Evolutionary conservation across 2,113 vertebrate species (phyloP).

Genomic region (Coryphaenoides rupestris): DNA sequence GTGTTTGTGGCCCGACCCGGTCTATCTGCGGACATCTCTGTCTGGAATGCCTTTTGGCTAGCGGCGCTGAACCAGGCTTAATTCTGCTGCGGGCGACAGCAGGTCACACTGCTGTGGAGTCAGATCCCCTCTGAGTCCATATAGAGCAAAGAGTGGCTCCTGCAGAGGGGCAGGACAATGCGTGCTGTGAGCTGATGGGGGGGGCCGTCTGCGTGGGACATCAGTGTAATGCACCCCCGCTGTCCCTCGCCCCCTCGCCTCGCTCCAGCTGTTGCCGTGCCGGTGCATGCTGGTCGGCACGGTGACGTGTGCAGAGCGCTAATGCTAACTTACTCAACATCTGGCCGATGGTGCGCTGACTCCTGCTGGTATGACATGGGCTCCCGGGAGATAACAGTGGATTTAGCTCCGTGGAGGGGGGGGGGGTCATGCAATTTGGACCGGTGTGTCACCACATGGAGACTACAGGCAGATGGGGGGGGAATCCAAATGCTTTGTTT

Average conservation of each 20-base stretch:
- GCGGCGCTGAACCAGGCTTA: no score
- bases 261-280: constrained; percentile 67
- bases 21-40: background rate
- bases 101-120: no score
- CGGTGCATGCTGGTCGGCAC: constrained; percentile 35
- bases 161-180: no score
- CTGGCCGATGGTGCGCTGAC: constrained; percentile 68
- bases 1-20: constrained; percentile 8
- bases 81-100: no score
- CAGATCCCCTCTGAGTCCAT: no score
- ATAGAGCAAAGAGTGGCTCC: no score
- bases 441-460: constrained; percentile 64
- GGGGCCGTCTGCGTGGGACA: constrained; percentile 25
- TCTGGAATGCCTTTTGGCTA: no score
- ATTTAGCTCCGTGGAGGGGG: constrained; percentile 66
- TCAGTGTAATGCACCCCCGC: constrained; percentile 21
- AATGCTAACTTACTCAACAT: constrained; percentile 71
- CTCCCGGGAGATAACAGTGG: constrained; percentile 69
- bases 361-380: constrained; percentile 69
- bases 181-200: constrained; percentile 23
- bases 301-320: constrained; percentile 54
- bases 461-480: constrained; percentile 52
- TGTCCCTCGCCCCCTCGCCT: constrained; percentile 7
- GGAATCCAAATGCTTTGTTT: constrained; percentile 69
- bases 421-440: constrained; percentile 70